These are phyloP conservation scores for Siniperca scherzeri DNA, from an alignment of 2,797 vertebrate species.

Conservation along the genomic window DNA sequence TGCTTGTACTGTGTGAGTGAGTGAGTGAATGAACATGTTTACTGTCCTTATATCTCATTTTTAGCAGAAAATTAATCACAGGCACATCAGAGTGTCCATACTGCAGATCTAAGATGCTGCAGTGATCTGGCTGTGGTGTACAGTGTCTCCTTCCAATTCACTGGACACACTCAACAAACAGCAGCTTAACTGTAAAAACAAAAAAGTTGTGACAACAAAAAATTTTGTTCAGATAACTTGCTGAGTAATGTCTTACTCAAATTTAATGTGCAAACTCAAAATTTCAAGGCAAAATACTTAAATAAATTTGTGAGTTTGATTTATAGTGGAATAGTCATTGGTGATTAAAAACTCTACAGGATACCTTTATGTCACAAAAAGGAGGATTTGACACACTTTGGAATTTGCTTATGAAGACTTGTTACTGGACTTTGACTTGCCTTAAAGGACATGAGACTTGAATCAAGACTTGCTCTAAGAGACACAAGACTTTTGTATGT, in stretches of 20 bases:
- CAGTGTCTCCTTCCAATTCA: neutral
- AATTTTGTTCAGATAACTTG: no score
- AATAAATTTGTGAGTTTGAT: neutral
- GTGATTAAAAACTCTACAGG: neutral
- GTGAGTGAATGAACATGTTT: slow-evolving; percentile 11
- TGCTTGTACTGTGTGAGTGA: neutral
- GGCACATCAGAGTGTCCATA: slow-evolving; percentile 8
- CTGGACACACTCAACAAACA: slow-evolving; percentile 5
- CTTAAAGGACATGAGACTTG: neutral
- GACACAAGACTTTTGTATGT: neutral
- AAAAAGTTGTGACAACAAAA: neutral
- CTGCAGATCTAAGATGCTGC: slow-evolving; percentile 25
- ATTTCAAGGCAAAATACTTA: no score
- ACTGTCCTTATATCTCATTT: slow-evolving; percentile 40
- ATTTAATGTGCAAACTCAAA: no score
- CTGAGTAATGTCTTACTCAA: no score
- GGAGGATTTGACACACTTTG: neutral
- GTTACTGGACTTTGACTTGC: neutral
- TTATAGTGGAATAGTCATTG: neutral
- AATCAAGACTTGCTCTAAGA: no score
- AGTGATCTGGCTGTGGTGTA: neutral
- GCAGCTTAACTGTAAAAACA: neutral
- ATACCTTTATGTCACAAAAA: neutral
- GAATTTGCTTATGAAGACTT: neutral
- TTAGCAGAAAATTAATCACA: slow-evolving; percentile 52